Base-by-base conservation (phyloP, 2,113 vertebrate genomes). In the Butastur rufipennis region DNA sequence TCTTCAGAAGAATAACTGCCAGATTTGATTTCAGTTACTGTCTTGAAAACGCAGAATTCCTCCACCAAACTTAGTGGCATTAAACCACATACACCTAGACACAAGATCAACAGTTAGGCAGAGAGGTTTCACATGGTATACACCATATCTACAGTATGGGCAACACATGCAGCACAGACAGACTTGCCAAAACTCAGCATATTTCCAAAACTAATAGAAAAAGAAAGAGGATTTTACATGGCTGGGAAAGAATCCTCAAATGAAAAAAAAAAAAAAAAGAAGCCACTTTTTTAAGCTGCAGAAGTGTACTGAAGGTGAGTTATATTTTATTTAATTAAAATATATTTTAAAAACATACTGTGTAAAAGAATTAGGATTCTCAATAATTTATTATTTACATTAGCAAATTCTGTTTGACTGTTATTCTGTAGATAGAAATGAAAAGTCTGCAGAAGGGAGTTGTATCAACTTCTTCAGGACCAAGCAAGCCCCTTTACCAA, bases 301-400 rank as follows among this genome's bases (percentile, higher is more conserved):
- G 85, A 81, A 47, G 34, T 56, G 58, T 74, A 81, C 32, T 88
- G 92, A 96, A 95, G 93, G 58, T 84, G 95, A 97, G 95, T 95
- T 97, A 96, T 86, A 96, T 95, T 98, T 98, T 98, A 98, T 98
- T 98, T 98, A 95, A 98, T 98, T 98, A 98, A 99, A 98, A 98
- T 98, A 98, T 97, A 98, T 97, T 98, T 95, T 96, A 88, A 97
- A 97, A 98, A 98, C 97, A 97, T 98, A 97, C 77, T 94, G 93
- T 98, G 98, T 98, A 98, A 98, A 98, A 98, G 97, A 98, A 98
- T 98, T 98, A 98, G 87, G 97, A 95, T 95, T 98, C 96, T 98
- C 98, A 99, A 99, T 99, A 99, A 99, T 97, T 99, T 98, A 99
- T 97, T 98, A 98, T 98, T 98, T 98, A 98, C 98, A 98, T 84